A percentile compares a stretch with the other conserved stretches of the same genome.
phyloP scores from a whole-genome alignment of 2,888 invertebrate genomes.

The Carterocephalus palaemon region DNA sequence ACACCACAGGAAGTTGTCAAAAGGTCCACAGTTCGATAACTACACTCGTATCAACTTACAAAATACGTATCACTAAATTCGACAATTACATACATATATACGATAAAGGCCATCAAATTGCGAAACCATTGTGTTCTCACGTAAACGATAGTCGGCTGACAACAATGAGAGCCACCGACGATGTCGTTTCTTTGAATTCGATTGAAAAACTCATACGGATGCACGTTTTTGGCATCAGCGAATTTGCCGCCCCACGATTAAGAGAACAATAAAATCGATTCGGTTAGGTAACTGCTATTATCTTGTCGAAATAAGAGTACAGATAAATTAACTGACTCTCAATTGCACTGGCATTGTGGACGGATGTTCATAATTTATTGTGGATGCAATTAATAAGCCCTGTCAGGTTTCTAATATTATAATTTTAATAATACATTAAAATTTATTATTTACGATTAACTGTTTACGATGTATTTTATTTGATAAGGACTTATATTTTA shows the following conservation, averaged over 20 bases:
- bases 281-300: constrained; percentile 36
- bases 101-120: constrained; percentile 54
- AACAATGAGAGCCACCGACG: constrained; percentile 76
- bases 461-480: no score
- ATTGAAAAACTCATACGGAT: constrained; percentile 74
- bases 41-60: constrained; percentile 12
- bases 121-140: constrained; percentile 75
- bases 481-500: no score
- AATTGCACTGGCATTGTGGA: not conserved
- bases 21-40: no score
- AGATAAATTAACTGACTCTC: constrained; percentile 14
- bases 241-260: constrained; percentile 63
- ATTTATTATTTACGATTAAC: no score
- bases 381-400: not conserved
- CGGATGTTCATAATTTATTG: constrained; percentile 4
- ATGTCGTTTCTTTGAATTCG: constrained; percentile 70
- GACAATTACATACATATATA: constrained; percentile 44
- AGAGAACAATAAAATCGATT: constrained; percentile 39
- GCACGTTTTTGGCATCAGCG: constrained; percentile 77
- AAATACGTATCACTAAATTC: constrained; percentile 48
- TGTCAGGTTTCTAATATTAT: no score
- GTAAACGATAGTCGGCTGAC: constrained; percentile 67
- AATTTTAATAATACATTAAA: no score
- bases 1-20: no score
- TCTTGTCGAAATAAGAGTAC: constrained; percentile 32